phyloP scores from a whole-genome alignment of 2,888 invertebrate species.

The Holacanthella duospinosa region DNA sequence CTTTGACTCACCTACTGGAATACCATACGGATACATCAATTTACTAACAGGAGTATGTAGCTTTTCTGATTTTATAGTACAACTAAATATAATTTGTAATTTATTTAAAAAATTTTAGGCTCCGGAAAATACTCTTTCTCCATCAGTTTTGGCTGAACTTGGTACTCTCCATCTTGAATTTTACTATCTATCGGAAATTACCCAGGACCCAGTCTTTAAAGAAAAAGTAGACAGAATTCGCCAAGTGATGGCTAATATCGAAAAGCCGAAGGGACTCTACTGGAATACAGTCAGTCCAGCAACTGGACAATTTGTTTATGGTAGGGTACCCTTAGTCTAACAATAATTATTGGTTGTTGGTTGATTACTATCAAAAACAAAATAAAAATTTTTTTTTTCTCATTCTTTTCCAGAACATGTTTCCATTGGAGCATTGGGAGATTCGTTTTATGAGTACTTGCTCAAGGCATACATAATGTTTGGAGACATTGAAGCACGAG shows the following conservation, averaged over 20 bases:
- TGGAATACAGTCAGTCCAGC: conserved; percentile 28
- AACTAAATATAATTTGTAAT: background rate
- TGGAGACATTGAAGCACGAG: conserved; percentile 51
- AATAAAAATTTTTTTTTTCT: background rate
- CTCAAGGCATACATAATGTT: conserved; percentile 85
- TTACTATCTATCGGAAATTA: conserved; percentile 86
- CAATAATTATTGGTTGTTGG: background rate
- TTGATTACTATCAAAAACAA: background rate
- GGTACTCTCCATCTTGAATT: conserved; percentile 96
- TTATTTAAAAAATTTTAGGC: background rate
- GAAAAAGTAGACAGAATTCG: conserved; percentile 76
- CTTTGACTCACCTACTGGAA: conserved; percentile 91
- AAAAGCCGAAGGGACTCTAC: conserved; percentile 31
- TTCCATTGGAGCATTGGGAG: conserved; percentile 85
- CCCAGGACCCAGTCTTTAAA: conserved; percentile 76
- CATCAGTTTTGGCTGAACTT: conserved; percentile 91
- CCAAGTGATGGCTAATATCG: conserved; percentile 23
- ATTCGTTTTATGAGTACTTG: conserved; percentile 97
- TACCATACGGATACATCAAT: conserved; percentile 77
- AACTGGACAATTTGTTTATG: conserved; percentile 27
- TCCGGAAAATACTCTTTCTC: conserved; percentile 42
- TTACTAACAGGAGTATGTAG: conserved; percentile 25
- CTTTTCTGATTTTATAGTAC: background rate
- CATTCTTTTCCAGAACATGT: conserved; percentile 67
- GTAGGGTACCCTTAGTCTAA: conserved; percentile 12